Percentiles rank a stretch among this genome's conserved stretches.
Evolutionary conservation across 2,888 invertebrate species (phyloP).

Genomic region (Drosophila nr. perissopoda): DNA sequence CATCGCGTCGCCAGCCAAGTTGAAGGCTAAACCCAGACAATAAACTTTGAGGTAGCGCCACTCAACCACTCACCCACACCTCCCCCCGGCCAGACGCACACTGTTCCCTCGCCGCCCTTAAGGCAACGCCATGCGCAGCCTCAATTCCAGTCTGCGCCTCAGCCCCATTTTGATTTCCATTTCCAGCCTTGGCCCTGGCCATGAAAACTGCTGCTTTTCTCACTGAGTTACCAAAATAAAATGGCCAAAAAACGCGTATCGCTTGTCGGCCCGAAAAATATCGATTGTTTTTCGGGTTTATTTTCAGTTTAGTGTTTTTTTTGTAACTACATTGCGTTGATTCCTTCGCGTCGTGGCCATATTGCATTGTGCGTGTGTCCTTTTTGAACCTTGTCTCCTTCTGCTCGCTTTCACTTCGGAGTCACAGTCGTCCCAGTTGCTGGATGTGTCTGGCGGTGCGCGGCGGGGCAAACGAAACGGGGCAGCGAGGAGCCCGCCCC

Average conservation of each 20-base stretch:
- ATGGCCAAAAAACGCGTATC: conserved; percentile 11
- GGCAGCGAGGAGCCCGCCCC: conserved; percentile 4
- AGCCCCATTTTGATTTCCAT: conserved; percentile 1
- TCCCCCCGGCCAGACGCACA: conserved; percentile 27
- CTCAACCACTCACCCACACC: conserved; percentile 1
- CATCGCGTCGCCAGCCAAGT: conserved; percentile 45
- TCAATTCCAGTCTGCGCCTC: conserved; percentile 30
- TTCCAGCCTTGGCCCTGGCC: conserved; percentile 31
- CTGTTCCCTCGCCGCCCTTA: not conserved
- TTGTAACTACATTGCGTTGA: not conserved
- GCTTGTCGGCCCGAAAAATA: conserved; percentile 60
- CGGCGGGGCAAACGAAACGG: conserved; percentile 40
- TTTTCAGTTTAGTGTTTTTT: not conserved
- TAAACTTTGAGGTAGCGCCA: conserved; percentile 56
- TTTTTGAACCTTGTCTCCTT: conserved; percentile 37
- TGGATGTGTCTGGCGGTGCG: conserved; percentile 76
- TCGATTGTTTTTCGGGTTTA: conserved; percentile 57
- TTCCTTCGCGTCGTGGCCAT: not conserved
- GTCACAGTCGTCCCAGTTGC: conserved; percentile 15
- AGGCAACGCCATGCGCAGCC: conserved; percentile 53
- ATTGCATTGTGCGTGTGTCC: conserved; percentile 63
- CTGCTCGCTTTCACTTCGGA: conserved; percentile 44
- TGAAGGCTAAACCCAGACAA: conserved; percentile 55
- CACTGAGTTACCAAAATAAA: conserved; percentile 45
- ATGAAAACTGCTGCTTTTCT: conserved; percentile 13